Base-by-base conservation (phyloP, 2,888 invertebrate genomes). In the Drosophila prostipennis region DNA sequence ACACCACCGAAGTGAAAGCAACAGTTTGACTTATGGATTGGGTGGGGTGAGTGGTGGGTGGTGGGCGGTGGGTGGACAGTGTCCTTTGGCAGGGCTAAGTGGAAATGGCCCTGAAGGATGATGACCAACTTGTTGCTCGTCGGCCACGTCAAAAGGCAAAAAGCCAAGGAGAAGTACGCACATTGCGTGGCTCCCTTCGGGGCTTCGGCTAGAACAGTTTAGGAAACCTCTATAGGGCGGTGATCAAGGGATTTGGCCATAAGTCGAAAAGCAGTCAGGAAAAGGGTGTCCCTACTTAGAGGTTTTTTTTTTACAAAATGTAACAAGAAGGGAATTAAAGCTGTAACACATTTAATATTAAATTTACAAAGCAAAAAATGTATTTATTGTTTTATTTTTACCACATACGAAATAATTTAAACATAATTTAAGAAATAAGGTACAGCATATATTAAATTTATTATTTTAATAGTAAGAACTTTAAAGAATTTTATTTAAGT, bases 81-180 rank as follows among this genome's bases (percentile, higher is more conserved):
- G 8, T n/a, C 29, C 16, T 14, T 23, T 14, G 48, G 26, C 13
- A 19, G 14, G 45, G 54, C 34, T 16, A 23, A 26, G 36, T 26
- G 45, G 29, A 10, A 36, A 7, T 45, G 37, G 46, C 48, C 61
- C 40, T 26, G 19, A 52, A 37, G 63, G 51, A 43, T 34, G 46
- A 51, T 48, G 46, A 16, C 69, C 74, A 71, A 75, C 75, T 75
- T 75, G 75, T 75, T 75, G 75, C 75, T 55, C 29, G 52, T 55
- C 29, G 52, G 40, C 52, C 45, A 26, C 13, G 37, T 40, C 58
- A 52, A 52, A 42, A 36, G 51, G 53, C 61, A 68, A 46, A 55
- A 55, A 64, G 42, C 53, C 54, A 72, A 40, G 60, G 60, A 8
- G 45, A 32, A 48, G 46, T 32, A 26, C 39, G 37, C 54, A 68